Base-by-base conservation (phyloP, 2,888 invertebrate species). In the Ctenicera cuprea region DNA sequence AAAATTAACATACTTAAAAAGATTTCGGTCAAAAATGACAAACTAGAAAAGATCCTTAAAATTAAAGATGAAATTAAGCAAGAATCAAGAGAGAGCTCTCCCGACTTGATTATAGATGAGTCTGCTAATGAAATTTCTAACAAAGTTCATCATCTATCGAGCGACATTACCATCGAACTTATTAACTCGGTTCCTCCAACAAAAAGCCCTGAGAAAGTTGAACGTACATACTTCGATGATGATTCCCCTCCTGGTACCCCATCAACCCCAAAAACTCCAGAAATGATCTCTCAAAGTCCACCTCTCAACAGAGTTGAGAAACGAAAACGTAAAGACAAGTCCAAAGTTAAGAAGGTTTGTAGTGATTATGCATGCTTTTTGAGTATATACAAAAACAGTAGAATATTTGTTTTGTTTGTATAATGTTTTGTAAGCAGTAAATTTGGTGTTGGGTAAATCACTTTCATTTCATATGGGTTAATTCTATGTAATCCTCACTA, bases 1-100 rank as follows among this genome's bases (percentile, higher is more conserved):
- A 96, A 96, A 85, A 88, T 95, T 45, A 95, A 95, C 88, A 95
- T 96, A 84, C 94, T 96, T 83, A 96, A 95, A 85, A 95, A 95
- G 87, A 94, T 96, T 85, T 93, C 95, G 74, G 91, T 91, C 26
- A 93, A 92, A 86, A 91, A 91, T 81, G 92, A 92, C 80, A 90
- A 89, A 70, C 77, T 82, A n/a, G 87, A 88, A n/a, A 83, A 85
- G 62, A 71, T 78, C 2, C 85, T 85, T n/a, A 83, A 84, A 73
- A 77, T 82, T n/a, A 88, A 88, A 75, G 86, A 87, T 18, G 84
- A 83, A 61, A 74, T 79, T n/a, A 80, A 81, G 18, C 78, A 86
- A 5, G 83, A 84, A 75, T 86, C 86, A 0, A 81, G 86, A 14
- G 87, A 87, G 43, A 86, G 84, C 77, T 86, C 87, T 0, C 86